phyloP scores from a whole-genome alignment of 2,113 vertebrate genomes.

The Ictalurus punctatus region DNA sequence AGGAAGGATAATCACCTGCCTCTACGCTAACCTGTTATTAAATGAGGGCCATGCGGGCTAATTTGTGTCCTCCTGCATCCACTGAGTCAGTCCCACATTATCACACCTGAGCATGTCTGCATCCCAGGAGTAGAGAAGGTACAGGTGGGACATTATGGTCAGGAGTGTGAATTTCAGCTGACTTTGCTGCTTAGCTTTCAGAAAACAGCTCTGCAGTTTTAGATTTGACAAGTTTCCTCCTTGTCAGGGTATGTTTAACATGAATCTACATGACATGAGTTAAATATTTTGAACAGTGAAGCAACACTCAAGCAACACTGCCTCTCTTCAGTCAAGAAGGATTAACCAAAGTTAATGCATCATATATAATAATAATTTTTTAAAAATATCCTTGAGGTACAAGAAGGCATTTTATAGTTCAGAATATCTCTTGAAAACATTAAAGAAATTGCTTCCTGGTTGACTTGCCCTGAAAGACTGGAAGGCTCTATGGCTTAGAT shows the following conservation, averaged over 20 bases:
- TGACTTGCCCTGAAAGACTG: conserved; percentile 29
- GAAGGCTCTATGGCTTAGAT: conserved; percentile 26
- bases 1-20: conserved; percentile 61
- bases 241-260: not conserved
- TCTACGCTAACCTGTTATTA: conserved; percentile 60
- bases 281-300: not conserved
- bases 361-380: not conserved
- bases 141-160: conserved; percentile 21
- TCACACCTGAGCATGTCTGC: conserved; percentile 59
- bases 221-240: not conserved
- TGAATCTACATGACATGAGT: not conserved
- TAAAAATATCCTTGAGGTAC: not conserved
- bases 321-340: not conserved
- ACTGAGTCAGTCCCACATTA: conserved; percentile 46
- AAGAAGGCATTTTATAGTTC: not conserved
- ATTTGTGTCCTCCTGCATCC: conserved; percentile 44
- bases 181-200: not conserved
- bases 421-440: conserved; percentile 13
- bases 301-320: not conserved
- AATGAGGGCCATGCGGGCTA: conserved; percentile 68
- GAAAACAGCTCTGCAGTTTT: not conserved
- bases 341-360: not conserved
- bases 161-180: not conserved
- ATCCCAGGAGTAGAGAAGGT: conserved; percentile 15
- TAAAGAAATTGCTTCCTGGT: conserved; percentile 32